These are phyloP conservation scores for Hemitrygon akajei DNA, from an alignment of 2,797 vertebrate species.

Conservation along the genomic window DNA sequence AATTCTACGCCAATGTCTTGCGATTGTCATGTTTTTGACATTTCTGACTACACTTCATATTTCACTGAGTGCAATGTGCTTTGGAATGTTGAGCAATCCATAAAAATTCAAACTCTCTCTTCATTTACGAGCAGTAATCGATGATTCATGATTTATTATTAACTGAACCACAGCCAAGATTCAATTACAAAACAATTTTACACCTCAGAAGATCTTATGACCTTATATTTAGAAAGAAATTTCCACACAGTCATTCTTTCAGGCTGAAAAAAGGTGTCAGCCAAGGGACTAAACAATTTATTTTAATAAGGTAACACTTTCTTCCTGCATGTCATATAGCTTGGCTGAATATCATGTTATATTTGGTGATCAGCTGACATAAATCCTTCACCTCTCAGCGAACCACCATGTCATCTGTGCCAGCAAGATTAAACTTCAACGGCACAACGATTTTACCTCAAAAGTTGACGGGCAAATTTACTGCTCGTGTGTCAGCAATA, in stretches of 20 bases:
- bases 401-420: background rate
- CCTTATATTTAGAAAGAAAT: conserved; percentile 2
- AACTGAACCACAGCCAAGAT: background rate
- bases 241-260: background rate
- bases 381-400: background rate
- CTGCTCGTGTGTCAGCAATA: background rate
- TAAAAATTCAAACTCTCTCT: background rate
- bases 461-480: background rate
- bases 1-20: background rate
- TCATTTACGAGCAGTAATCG: background rate
- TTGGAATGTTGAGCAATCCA: background rate
- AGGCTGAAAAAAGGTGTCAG: background rate
- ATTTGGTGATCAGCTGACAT: background rate
- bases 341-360: background rate
- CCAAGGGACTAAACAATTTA: background rate
- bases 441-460: background rate
- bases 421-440: background rate
- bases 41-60: background rate
- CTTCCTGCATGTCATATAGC: background rate
- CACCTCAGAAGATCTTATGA: background rate
- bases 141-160: background rate
- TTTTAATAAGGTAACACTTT: background rate
- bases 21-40: too few species aligned
- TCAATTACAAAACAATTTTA: background rate
- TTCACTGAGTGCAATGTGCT: background rate